A percentile compares a stretch with the other conserved stretches of the same genome.
Conservation (phyloP, 2,113 vertebrate species). For the Bos taurus region ARS-UCD2.0 NC_037342.1:54518501-54519000, state of each 20-base stretch:
- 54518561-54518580: not conserved
- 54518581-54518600: not conserved
- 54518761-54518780: not conserved
- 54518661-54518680: not conserved
- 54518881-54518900: conserved; percentile 6
- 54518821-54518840: not conserved
- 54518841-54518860: not conserved
- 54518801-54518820: not conserved
- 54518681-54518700: not conserved
- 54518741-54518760: not conserved
- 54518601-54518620: not conserved
- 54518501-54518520: not conserved
- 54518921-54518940: not conserved
- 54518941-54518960: not conserved
- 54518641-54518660: not conserved
- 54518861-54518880: not conserved
- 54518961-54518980: conserved; percentile 38
- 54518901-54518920: not conserved
- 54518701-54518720: not conserved
- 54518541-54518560: not conserved
- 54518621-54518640: not conserved
- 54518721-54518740: not conserved
- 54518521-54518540: not conserved
- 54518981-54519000: conserved; percentile 44
- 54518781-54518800: not conserved